Base-by-base conservation (phyloP, 1,140 invertebrate species). In the Anastatus disparis region DNA sequence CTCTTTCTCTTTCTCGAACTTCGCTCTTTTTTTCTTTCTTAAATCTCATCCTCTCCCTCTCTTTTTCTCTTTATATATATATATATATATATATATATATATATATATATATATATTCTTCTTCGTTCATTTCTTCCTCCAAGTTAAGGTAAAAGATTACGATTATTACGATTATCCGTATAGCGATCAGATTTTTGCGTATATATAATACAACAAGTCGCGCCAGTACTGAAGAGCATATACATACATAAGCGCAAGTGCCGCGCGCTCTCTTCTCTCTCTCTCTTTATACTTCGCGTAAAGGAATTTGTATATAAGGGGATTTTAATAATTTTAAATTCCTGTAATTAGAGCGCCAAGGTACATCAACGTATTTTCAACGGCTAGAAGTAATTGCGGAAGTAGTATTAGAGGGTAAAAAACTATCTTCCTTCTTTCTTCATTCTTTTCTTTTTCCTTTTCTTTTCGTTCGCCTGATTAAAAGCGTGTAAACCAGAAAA, bases 131-230 rank as follows among this genome's bases (percentile, higher is more conserved):
- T 72, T 58, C 46, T 52, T 66, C 52, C 46, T 35, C 31, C 4
- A 35, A 35, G 4, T 4, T 35, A 10, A n/a, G n/a, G n/a, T n/a
- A n/a, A n/a, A n/a, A 35, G 55, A 67, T 58, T 56, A 58, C 59
- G 65, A 68, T 68, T 68, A 68, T 68, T 58, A 58, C 44, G 61
- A 64, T 64, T 50, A 50, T 56, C 59, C 69, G 69, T 17, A n/a
- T n/a, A n/a, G 67, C 48, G 48, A 70, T 62, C 58, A 22, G 58
- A 53, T 52, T 46, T 44, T n/a, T n/a, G n/a, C n/a, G n/a, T n/a
- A n/a, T n/a, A n/a, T n/a, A n/a, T n/a, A n/a, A n/a, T n/a, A n/a
- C n/a, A n/a, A n/a, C n/a, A n/a, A n/a, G n/a, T n/a, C n/a, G n/a
- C n/a, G n/a, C n/a, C n/a, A n/a, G n/a, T n/a, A n/a, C n/a, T n/a